Conservation (phyloP, 1,140 invertebrate species). For the Trachymyrmex septentrionalis region DNA sequence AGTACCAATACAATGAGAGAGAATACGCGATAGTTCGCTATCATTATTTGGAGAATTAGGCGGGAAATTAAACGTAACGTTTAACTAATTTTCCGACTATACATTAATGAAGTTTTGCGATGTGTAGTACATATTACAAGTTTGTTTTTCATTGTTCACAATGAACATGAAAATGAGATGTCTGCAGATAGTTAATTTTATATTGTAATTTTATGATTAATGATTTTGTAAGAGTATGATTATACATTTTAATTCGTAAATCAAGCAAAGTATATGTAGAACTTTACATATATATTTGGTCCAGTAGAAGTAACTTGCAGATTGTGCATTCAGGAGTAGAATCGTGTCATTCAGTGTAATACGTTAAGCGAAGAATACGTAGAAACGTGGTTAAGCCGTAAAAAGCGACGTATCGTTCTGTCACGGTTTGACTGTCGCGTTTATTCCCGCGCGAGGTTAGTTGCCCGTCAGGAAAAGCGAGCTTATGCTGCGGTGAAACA, state of each 20-base stretch:
- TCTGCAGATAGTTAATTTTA: background rate
- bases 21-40: conserved; percentile 4
- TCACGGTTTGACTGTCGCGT: conserved; percentile 57
- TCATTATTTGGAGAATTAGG: background rate
- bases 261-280: no score
- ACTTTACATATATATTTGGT: background rate
- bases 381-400: conserved; percentile 14
- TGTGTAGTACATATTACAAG: background rate
- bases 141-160: background rate
- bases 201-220: background rate
- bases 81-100: background rate
- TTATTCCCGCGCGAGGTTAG: conserved; percentile 52
- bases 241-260: background rate
- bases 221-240: background rate
- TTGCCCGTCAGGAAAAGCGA: conserved; percentile 20
- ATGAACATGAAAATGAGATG: background rate
- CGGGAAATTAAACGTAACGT: conserved; percentile 1
- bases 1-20: conserved; percentile 15
- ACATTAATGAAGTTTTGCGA: background rate
- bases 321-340: background rate
- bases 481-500: conserved; percentile 39
- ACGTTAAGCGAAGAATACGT: background rate
- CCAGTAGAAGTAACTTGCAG: background rate
- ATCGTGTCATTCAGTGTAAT: background rate
- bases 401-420: conserved; percentile 36